A percentile compares a stretch with the other conserved stretches of the same genome.
These are phyloP conservation scores for Pocillopora verrucosa DNA, from an alignment of 64 coral and sea anemone species.

Conservation along the genomic window DNA sequence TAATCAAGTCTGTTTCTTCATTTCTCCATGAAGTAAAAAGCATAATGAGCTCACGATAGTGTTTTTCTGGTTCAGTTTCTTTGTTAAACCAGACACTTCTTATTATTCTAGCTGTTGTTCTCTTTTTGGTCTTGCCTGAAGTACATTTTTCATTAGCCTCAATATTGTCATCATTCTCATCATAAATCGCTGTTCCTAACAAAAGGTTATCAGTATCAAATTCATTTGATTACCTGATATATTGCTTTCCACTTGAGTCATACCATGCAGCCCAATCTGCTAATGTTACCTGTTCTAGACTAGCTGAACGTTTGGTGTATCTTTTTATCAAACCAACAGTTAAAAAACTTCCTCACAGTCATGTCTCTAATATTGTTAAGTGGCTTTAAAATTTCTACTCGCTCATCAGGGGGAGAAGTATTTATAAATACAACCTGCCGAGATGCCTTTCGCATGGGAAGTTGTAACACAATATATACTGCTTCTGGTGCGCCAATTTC, in stretches of 20 bases:
- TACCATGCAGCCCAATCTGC: slow-evolving; percentile 86
- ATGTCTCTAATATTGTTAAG: neutral
- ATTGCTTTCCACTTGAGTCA: slow-evolving; percentile 52
- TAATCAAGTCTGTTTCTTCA: neutral
- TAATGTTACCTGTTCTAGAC: slow-evolving; percentile 41
- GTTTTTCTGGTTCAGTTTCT: neutral
- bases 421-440: slow-evolving; percentile 9
- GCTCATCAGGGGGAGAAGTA: slow-evolving; percentile 8
- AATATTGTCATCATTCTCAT: neutral
- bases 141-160: neutral
- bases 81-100: too few species aligned
- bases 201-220: slow-evolving; percentile 8
- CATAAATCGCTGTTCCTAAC: neutral
- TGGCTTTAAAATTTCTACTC: slow-evolving; percentile 2
- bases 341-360: neutral
- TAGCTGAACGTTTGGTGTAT: neutral
- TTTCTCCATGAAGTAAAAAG: slow-evolving; percentile 14
- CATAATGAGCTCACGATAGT: neutral
- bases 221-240: neutral
- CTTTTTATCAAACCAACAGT: neutral
- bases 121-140: too few species aligned
- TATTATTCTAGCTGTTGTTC: too few species aligned
- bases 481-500: slow-evolving; percentile 1
- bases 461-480: neutral
- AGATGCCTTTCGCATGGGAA: slow-evolving; percentile 34